Conservation (phyloP, 2,888 invertebrate species). For the Salticus scenicus region DNA sequence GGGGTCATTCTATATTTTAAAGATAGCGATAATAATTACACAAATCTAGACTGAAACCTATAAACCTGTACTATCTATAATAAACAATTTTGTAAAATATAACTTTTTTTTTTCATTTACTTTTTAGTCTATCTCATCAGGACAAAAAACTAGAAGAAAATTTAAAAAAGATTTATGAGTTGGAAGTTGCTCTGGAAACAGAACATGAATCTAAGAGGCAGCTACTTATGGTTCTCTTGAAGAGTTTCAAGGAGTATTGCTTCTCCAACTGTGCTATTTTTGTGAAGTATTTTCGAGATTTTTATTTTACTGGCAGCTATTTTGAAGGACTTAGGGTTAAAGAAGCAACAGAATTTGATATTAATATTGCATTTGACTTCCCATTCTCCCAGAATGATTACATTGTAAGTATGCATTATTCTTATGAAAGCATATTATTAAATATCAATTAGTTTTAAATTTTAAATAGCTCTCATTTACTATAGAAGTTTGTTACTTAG, state of each 20-base stretch:
- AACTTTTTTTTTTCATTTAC: too few relatives aligned
- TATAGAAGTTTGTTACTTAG: too few relatives aligned
- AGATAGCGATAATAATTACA: too few relatives aligned
- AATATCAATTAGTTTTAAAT: too few relatives aligned
- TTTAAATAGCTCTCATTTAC: too few relatives aligned
- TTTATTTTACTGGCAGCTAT: constrained; percentile 70
- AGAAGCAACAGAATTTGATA: constrained; percentile 71
- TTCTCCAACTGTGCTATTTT: constrained; percentile 35
- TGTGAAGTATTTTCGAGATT: constrained; percentile 48
- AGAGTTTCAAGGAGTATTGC: constrained; percentile 28
- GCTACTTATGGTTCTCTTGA: constrained; percentile 12
- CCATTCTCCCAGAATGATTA: neutral
- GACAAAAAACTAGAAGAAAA: constrained; percentile 9
- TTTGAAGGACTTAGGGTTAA: constrained; percentile 70
- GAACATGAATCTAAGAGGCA: constrained; percentile 29
- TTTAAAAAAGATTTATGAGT: constrained; percentile 33
- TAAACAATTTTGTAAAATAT: too few relatives aligned
- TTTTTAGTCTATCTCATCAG: too few relatives aligned
- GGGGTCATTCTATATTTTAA: too few relatives aligned
- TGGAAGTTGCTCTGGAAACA: constrained; percentile 30
- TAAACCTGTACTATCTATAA: neutral
- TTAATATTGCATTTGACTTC: constrained; percentile 50
- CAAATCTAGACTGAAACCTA: too few relatives aligned
- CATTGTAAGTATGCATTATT: neutral
- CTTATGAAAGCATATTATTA: too few relatives aligned